Evolutionary conservation across 1,140 invertebrate genomes (phyloP).

Genomic region (Apis cerana): DNA sequence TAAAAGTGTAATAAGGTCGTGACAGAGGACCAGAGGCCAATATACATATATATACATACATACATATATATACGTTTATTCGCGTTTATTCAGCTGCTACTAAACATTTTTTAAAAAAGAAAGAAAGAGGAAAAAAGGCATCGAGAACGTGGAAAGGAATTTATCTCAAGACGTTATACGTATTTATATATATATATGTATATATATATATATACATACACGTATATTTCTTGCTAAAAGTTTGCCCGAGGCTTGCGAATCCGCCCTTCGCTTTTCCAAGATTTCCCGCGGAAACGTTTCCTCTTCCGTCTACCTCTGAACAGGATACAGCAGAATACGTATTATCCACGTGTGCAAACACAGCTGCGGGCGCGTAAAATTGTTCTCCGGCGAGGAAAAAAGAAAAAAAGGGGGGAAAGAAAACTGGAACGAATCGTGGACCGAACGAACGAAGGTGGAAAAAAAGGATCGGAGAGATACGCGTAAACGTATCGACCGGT

Average conservation of each 20-base stretch:
- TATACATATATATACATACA: no score
- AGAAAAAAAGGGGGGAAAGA: neutral
- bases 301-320: neutral
- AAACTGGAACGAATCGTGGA: no score
- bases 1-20: constrained; percentile 33
- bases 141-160: constrained; percentile 49
- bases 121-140: constrained; percentile 14
- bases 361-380: neutral
- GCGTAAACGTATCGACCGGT: neutral
- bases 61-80: no score
- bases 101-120: constrained; percentile 19
- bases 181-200: no score
- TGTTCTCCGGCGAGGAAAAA: neutral
- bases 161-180: constrained; percentile 40
- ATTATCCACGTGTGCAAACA: neutral
- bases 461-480: neutral
- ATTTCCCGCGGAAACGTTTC: constrained; percentile 2
- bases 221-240: neutral
- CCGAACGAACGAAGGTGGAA: neutral
- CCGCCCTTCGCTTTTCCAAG: constrained; percentile 20
- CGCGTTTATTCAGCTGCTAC: constrained; percentile 21
- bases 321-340: neutral
- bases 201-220: no score
- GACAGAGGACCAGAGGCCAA: neutral
- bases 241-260: constrained; percentile 26